Conservation (phyloP, 2,113 vertebrate species). For the Notechis scutatus region DNA sequence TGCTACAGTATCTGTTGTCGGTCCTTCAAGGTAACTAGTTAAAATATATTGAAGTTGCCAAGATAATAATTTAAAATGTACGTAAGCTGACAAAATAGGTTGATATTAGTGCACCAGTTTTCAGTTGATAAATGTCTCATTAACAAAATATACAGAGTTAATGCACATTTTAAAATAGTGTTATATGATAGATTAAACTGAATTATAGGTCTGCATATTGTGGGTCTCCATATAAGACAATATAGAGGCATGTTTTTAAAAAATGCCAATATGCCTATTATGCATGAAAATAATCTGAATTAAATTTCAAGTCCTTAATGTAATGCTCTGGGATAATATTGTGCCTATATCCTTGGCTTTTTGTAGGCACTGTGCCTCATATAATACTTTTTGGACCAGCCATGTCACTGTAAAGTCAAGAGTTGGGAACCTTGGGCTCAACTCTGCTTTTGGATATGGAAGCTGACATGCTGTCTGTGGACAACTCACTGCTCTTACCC, state of each 20-base stretch:
- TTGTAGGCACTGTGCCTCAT: background rate
- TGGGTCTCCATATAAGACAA: background rate
- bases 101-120: background rate
- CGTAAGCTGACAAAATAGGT: background rate
- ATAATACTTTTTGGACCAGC: background rate
- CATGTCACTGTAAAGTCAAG: background rate
- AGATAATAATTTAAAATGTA: slow-evolving; percentile 74
- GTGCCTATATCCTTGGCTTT: background rate
- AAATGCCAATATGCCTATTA: background rate
- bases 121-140: background rate
- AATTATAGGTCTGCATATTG: background rate
- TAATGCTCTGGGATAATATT: background rate
- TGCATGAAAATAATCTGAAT: background rate
- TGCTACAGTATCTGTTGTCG: slow-evolving; percentile 90
- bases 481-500: background rate
- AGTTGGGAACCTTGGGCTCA: background rate
- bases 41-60: slow-evolving; percentile 41
- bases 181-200: background rate
- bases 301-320: background rate
- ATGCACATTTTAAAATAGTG: background rate
- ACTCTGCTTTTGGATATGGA: background rate
- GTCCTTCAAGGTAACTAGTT: slow-evolving; percentile 86
- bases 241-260: background rate
- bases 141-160: background rate
- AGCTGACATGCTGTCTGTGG: background rate